Evolutionary conservation across 1,140 invertebrate genomes (phyloP).

Genomic region (Diachasma alloeum): DNA sequence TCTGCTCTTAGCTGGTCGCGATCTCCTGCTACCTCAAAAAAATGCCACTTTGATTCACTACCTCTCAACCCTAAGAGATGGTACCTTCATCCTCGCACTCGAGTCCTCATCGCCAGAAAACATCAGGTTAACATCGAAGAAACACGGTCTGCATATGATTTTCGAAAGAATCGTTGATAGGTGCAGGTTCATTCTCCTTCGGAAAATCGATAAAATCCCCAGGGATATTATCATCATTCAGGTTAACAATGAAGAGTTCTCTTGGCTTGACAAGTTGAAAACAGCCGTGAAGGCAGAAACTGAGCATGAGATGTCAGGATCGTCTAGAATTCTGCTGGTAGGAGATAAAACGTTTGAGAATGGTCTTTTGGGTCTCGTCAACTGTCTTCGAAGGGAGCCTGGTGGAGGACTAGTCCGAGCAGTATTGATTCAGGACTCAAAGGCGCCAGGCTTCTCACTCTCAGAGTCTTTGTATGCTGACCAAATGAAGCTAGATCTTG

Average conservation of each 20-base stretch:
- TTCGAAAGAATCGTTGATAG: conserved; percentile 46
- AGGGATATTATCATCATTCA: conserved; percentile 44
- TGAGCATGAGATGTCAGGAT: conserved; percentile 28
- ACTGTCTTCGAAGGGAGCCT: conserved; percentile 75
- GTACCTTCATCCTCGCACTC: conserved; percentile 64
- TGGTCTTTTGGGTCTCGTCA: conserved; percentile 84
- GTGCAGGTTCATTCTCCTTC: conserved; percentile 48
- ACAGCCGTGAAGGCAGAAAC: conserved; percentile 66
- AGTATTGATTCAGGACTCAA: conserved; percentile 72
- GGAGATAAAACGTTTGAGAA: conserved; percentile 70
- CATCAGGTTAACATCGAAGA: conserved; percentile 28
- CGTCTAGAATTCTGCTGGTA: conserved; percentile 65
- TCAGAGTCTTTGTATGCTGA: conserved; percentile 71
- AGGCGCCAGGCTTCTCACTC: conserved; percentile 73
- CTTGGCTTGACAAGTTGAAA: conserved; percentile 66
- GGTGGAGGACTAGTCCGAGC: conserved; percentile 71
- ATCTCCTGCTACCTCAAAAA: conserved; percentile 38
- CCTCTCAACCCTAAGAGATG: conserved; percentile 47
- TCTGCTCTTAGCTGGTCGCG: conserved; percentile 64
- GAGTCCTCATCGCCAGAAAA: conserved; percentile 44
- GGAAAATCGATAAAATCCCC: conserved; percentile 43
- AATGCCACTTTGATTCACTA: conserved; percentile 22
- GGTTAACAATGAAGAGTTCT: conserved; percentile 56
- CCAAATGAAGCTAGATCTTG: conserved; percentile 76
- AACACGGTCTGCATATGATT: conserved; percentile 45